Evolutionary conservation across 2,797 vertebrate genomes (phyloP), one percentile per base, ranked within the genome.

Genomic region (Adrianichthys oophorus): DNA sequence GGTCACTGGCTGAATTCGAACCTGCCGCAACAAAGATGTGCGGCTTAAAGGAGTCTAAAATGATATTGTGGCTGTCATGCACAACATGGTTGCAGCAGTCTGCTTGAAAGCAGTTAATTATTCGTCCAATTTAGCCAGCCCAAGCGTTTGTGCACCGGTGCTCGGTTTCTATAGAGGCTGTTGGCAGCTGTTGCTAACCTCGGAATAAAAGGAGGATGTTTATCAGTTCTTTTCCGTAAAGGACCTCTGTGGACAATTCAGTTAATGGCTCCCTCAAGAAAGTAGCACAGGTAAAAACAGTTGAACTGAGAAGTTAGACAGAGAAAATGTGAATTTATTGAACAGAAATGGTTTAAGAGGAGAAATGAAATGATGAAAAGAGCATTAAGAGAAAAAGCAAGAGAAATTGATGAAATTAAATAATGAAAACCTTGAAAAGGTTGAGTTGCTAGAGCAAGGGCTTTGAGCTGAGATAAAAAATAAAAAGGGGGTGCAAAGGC

Each of bases 1-100:
- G 80, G 79, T 85, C 75, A 85, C 4, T 0, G 58, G 59, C 70
- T 59, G 41, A 76, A 77, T 83, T 73, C 73, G 64, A 81, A 77
- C 71, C 65, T 17, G 5, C 41, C 56, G 46, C 62, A 76, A 85
- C 65, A 72, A 73, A 85, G 66, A 85, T 61, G 55, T 79, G 57
- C 45, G 65, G 40, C 52, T 68, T 80, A 58, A 79, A 74, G 70
- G 52, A 37, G 32, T 12, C 12, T 37, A 3, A 37, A 37, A 37
- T 37, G 12, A 76, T 45, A 42, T 32, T 41, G 48, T 48, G 61
- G 49, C 52, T 57, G 68, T 48, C n/a, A 4, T 48, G 23, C 4
- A 7, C 45, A 41, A 40, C 59, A 58, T 12, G 45, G 54, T 53
- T 61, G 48, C 15, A 16, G 37, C 18, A 52, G 51, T 16, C 44